phyloP scores from a whole-genome alignment of 2,797 vertebrate species.

The Tiaroga cobitis region DNA sequence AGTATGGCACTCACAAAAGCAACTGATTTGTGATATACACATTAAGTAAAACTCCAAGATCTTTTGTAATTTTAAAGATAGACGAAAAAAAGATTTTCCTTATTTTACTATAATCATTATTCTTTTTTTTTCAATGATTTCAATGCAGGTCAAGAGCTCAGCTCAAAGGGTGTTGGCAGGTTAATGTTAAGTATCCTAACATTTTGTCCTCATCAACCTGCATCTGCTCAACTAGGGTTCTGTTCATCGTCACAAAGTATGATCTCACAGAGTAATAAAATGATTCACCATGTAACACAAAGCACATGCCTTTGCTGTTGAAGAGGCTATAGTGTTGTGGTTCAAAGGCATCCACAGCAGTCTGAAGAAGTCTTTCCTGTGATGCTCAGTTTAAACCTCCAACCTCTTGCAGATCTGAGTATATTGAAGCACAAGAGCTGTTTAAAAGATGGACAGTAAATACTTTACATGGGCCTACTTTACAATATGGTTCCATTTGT shows the following conservation, averaged over 20 bases:
- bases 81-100: neutral
- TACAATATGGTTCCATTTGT: neutral
- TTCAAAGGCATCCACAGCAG: slow-evolving; percentile 28
- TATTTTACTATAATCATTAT: neutral
- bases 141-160: neutral
- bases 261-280: slow-evolving; percentile 54
- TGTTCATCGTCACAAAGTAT: slow-evolving; percentile 49
- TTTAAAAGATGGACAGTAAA: neutral
- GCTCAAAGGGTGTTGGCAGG: slow-evolving; percentile 17
- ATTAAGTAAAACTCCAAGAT: neutral
- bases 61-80: neutral
- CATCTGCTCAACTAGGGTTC: slow-evolving; percentile 40
- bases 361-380: slow-evolving; percentile 25
- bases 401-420: slow-evolving; percentile 15
- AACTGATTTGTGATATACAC: neutral
- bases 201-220: slow-evolving; percentile 26
- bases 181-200: slow-evolving; percentile 34
- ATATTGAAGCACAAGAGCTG: neutral
- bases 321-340: slow-evolving; percentile 35
- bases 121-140: neutral
- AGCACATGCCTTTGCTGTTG: slow-evolving; percentile 23
- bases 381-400: slow-evolving; percentile 34
- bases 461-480: neutral
- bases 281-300: slow-evolving; percentile 35
- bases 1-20: neutral